Evolutionary conservation across 2,888 invertebrate genomes (phyloP).

Genomic region (Drosophila melanocephala): DNA sequence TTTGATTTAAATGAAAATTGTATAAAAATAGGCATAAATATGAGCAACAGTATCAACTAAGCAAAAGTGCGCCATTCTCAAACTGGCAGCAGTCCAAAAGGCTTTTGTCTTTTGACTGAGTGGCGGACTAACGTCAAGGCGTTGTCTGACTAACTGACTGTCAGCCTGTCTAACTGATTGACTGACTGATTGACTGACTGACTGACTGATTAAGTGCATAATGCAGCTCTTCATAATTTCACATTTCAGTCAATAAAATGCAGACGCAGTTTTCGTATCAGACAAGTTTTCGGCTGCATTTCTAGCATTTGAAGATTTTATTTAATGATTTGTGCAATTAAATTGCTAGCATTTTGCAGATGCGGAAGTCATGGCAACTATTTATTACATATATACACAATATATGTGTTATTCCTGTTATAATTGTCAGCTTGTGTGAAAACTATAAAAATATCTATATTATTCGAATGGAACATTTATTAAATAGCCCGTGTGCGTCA

Average conservation of each 20-base stretch:
- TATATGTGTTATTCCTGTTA: background rate
- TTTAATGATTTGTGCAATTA: conserved; percentile 31
- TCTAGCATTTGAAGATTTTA: conserved; percentile 12
- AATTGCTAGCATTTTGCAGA: conserved; percentile 40
- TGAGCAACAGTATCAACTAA: conserved; percentile 55
- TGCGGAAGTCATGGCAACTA: conserved; percentile 42
- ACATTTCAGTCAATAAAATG: conserved; percentile 5
- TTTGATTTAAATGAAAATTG: conserved; percentile 33
- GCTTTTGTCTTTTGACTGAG: conserved; percentile 42
- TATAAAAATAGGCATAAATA: conserved; percentile 53
- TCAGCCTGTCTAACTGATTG: background rate
- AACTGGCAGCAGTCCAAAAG: conserved; percentile 64
- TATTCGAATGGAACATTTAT: conserved; percentile 1
- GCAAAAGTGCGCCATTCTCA: conserved; percentile 69
- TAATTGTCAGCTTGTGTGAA: background rate
- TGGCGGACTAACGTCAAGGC: conserved; percentile 47
- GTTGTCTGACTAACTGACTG: conserved; percentile 35
- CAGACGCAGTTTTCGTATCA: conserved; percentile 20
- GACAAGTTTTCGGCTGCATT: conserved; percentile 6
- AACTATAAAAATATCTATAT: background rate
- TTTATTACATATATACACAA: conserved; percentile 5
- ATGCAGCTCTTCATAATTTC: conserved; percentile 11
- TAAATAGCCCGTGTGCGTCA: conserved; percentile 13
- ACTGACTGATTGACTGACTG: conserved; percentile 28
- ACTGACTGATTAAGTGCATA: background rate